phyloP scores from a whole-genome alignment of 2,888 invertebrate species.

The Sinhomidia bicolor region DNA sequence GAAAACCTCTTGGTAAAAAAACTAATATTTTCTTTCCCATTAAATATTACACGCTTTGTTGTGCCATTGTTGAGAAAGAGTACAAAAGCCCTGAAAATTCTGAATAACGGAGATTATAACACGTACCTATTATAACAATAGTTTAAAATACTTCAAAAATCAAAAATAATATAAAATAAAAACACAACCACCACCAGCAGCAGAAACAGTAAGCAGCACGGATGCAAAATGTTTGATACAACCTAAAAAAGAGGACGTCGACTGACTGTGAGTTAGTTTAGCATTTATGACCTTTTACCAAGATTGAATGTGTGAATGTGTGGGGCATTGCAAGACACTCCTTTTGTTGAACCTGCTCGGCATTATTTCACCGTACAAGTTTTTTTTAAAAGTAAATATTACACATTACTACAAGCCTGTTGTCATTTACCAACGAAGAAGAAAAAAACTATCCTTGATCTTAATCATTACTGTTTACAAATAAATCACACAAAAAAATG shows the following conservation, averaged over 20 bases:
- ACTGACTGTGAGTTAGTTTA: not conserved
- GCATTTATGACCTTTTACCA: not conserved
- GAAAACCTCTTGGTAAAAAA: not conserved
- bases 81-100: not conserved
- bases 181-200: not conserved
- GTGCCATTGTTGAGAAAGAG: not conserved
- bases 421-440: not conserved
- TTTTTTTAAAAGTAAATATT: not conserved
- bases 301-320: too few species aligned
- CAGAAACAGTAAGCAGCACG: not conserved
- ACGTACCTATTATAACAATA: not conserved
- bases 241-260: not conserved
- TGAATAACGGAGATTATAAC: not conserved
- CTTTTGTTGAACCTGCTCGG: not conserved
- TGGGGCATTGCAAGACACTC: conserved; percentile 35
- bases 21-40: conserved; percentile 33
- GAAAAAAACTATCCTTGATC: conserved; percentile 26
- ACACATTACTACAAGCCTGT: not conserved
- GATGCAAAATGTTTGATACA: not conserved
- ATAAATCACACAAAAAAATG: conserved; percentile 50
- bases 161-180: not conserved
- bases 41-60: not conserved
- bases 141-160: not conserved
- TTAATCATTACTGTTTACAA: conserved; percentile 36
- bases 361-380: too few species aligned